Percentiles rank a stretch among this genome's conserved stretches.
phyloP scores from a whole-genome alignment of 2,888 invertebrate genomes.

The Anarsia innoxiella region DNA sequence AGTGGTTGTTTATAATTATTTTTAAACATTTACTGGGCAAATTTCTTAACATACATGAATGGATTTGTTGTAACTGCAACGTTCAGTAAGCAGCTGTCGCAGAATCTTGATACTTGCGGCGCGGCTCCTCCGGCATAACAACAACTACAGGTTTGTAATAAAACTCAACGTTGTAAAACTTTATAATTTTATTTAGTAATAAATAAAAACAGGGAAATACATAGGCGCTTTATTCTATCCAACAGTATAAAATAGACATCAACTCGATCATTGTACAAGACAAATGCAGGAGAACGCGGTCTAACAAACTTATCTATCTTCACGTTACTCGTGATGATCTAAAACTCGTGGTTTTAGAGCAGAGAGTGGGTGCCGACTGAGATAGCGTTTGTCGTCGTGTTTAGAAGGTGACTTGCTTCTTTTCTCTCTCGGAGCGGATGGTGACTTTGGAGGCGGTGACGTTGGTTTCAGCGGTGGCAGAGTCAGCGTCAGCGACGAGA shows the following conservation, averaged over 20 bases:
- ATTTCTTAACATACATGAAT: too few species aligned
- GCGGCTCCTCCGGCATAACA: too few species aligned
- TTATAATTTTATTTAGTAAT: slow-evolving; percentile 23
- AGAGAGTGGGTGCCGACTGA: slow-evolving; percentile 26
- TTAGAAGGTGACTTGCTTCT: slow-evolving; percentile 71
- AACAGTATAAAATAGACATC: slow-evolving; percentile 59
- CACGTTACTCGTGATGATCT: slow-evolving; percentile 19
- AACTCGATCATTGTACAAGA: slow-evolving; percentile 47
- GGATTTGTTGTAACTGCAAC: too few species aligned
- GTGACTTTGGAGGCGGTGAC: slow-evolving; percentile 51
- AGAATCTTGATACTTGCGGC: too few species aligned
- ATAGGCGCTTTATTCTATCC: slow-evolving; percentile 57
- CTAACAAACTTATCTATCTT: slow-evolving; percentile 50
- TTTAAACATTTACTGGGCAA: too few species aligned
- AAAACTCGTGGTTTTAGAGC: slow-evolving; percentile 32
- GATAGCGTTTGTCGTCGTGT: slow-evolving; percentile 18
- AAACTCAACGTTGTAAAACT: neutral
- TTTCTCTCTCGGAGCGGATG: slow-evolving; percentile 60
- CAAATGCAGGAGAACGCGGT: slow-evolving; percentile 56
- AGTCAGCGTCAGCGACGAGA: slow-evolving; percentile 78
- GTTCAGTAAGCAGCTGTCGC: too few species aligned
- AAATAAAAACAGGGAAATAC: slow-evolving; percentile 56
- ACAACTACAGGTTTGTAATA: neutral
- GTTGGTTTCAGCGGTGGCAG: slow-evolving; percentile 40
- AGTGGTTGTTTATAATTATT: too few species aligned